Percentiles rank a stretch among this genome's conserved stretches.
phyloP scores from a whole-genome alignment of 2,888 invertebrate genomes.

The Diogma glabrata region DNA sequence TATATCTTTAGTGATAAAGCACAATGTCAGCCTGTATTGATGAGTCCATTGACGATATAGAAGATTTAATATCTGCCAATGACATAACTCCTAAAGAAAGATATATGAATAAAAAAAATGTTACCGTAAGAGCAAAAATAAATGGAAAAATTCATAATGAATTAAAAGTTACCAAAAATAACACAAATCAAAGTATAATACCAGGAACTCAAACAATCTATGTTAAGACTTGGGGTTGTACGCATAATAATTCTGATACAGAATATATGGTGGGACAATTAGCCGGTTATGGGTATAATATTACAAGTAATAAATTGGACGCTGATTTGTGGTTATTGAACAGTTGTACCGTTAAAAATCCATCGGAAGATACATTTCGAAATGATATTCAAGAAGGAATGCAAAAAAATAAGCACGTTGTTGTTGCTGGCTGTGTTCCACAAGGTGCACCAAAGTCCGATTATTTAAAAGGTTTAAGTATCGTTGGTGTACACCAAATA shows the following conservation, averaged over 20 bases:
- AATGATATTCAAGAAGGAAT: conserved; percentile 75
- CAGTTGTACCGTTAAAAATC: conserved; percentile 93
- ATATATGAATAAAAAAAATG: conserved; percentile 56
- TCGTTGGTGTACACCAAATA: conserved; percentile 98
- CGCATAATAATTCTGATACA: conserved; percentile 94
- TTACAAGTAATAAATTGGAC: conserved; percentile 64
- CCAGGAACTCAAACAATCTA: conserved; percentile 69
- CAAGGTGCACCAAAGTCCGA: conserved; percentile 75
- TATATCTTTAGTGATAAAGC: too few relatives aligned
- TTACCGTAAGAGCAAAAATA: conserved; percentile 52
- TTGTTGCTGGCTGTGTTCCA: conserved; percentile 96
- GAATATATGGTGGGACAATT: conserved; percentile 98
- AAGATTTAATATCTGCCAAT: conserved; percentile 69
- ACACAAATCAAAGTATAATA: conserved; percentile 46
- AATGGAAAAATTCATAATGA: conserved; percentile 17
- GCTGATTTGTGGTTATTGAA: conserved; percentile 94
- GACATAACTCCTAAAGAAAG: conserved; percentile 70
- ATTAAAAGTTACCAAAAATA: conserved; percentile 17
- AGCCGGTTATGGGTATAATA: conserved; percentile 72
- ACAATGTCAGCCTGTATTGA: conserved; percentile 18
- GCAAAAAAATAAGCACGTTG: conserved; percentile 66
- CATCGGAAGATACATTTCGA: conserved; percentile 86
- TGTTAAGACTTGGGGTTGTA: conserved; percentile 95
- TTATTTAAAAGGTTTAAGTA: conserved; percentile 59
- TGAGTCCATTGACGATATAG: conserved; percentile 71